Base-by-base conservation (phyloP, 2,888 invertebrate species). In the Formica aserva region DNA sequence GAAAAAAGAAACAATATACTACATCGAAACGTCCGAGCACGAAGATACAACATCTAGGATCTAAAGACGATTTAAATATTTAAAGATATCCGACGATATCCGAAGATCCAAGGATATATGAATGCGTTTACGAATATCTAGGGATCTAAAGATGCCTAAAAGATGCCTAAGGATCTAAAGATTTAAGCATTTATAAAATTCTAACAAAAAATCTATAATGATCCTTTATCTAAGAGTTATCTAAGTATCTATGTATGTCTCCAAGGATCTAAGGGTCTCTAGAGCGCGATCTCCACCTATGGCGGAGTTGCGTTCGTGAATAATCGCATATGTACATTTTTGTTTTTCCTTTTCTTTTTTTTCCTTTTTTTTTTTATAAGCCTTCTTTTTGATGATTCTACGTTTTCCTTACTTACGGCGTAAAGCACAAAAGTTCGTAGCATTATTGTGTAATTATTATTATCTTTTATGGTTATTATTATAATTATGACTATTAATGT, bases 371-470 rank as follows among this genome's bases (percentile, higher is more conserved):
- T 71, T 35, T 63, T 1, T 18, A 15, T 65, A 82, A 45, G 55
- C 66, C 60, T 82, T 87, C 67, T 75, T 87, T 90, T 87, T 75
- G 67, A 82, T 72, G 85, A 76, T 69, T 82, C 72, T 86, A 82
- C 13, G 45, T 86, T 87, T 89, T 86, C 85, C 86, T 78, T 83
- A 86, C 66, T 89, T 90, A 87, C 84, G 90, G 89, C 92, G 89
- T 91, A 91, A 92, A 93, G 91, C 90, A 87, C 89, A 88, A 87
- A 91, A 88, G 87, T 90, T 90, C 87, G 89, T 92, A 92, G 91
- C 89, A 87, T 91, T 92, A 93, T 91, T 91, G 89, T 94, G 92
- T 94, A 93, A 93, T 94, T 94, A 94, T 92, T 92, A 90, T 87
- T 89, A 86, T 86, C 72, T 71, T 80, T 80, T 84, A 85, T 88